phyloP scores from a whole-genome alignment of 2,888 invertebrate species.

The Diaphora mendica region DNA sequence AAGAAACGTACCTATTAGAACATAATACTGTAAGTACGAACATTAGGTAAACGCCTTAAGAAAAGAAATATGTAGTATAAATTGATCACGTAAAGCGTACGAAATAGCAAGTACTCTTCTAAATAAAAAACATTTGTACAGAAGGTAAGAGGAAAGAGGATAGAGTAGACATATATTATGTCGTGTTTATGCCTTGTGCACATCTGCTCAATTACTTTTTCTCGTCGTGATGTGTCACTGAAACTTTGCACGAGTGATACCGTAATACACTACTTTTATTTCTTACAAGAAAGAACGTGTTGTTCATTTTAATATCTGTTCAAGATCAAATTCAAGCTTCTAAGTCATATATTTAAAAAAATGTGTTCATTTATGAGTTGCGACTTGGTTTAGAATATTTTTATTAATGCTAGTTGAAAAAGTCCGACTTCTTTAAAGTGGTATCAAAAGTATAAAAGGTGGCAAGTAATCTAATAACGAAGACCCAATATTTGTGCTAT shows the following conservation, averaged over 20 bases:
- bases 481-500: background rate
- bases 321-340: background rate
- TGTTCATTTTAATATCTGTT: background rate
- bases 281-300: background rate
- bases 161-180: conserved; percentile 21
- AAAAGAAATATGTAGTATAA: background rate
- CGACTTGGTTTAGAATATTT: background rate
- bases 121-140: background rate
- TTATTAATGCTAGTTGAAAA: no score
- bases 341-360: background rate
- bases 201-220: conserved; percentile 29
- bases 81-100: background rate
- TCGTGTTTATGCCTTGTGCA: conserved; percentile 32
- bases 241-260: background rate
- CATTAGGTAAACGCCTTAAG: background rate
- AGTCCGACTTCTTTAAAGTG: background rate
- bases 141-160: background rate
- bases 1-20: background rate
- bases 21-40: background rate
- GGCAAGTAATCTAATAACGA: background rate
- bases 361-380: background rate
- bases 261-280: conserved; percentile 1
- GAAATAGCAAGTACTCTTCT: background rate
- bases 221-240: conserved; percentile 20
- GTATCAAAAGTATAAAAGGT: background rate